A percentile compares a stretch with the other conserved stretches of the same genome.
Evolutionary conservation across 2,113 vertebrate species (phyloP).

Genomic region (Boleophthalmus pectinirostris): DNA sequence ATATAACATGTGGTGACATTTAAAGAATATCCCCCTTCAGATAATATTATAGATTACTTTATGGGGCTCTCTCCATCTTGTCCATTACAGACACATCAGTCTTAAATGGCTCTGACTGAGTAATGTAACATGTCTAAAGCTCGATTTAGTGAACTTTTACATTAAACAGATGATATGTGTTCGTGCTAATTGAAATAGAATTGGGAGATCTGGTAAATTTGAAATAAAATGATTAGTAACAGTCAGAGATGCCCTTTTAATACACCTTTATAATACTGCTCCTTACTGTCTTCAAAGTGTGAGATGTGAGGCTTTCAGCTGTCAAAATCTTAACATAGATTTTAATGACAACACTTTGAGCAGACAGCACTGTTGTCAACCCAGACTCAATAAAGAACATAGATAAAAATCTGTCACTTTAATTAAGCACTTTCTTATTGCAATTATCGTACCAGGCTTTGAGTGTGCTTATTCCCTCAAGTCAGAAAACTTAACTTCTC

Average conservation of each 20-base stretch:
- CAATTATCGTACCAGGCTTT: background rate
- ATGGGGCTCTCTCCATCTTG: background rate
- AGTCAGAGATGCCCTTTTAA: background rate
- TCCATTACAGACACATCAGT: background rate
- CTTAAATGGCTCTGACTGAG: background rate
- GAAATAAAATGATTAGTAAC: background rate
- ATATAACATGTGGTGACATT: background rate
- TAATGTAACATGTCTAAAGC: background rate
- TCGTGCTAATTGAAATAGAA: background rate
- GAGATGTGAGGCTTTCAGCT: background rate
- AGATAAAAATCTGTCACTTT: constrained; percentile 6
- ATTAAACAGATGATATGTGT: background rate
- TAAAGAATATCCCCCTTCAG: background rate
- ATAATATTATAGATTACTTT: background rate
- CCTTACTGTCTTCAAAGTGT: background rate
- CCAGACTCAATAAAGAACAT: background rate
- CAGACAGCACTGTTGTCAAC: background rate
- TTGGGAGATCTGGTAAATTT: no score
- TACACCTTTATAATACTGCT: background rate
- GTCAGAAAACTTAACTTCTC: background rate
- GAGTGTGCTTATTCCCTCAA: background rate
- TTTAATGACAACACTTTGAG: background rate
- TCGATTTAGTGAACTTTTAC: background rate
- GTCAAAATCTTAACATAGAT: background rate
- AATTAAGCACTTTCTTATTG: constrained; percentile 6